Base-by-base conservation (phyloP, 1,140 invertebrate genomes). In the Chlorops oryzae region DNA sequence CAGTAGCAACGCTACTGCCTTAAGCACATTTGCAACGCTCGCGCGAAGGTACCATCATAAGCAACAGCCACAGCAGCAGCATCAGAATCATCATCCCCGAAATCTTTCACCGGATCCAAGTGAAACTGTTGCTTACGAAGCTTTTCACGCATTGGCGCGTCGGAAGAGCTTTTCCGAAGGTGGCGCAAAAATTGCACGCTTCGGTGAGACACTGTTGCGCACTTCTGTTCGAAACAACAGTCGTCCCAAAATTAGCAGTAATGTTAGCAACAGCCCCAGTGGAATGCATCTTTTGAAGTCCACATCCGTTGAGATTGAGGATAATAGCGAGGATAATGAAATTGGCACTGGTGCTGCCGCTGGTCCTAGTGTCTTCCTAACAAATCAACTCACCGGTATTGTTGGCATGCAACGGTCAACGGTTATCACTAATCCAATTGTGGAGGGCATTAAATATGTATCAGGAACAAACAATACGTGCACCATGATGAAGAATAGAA, bases 81-180 rank as follows among this genome's bases (percentile, higher is more conserved):
- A 49, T 42, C 47, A 53, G 40, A 43, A 27, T 45, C 20, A 35
- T 34, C 34, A 34, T 17, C 25, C 18, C 3, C 37, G 18, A 2
- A 27, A 42, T 15, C 13, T 24, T 21, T n/a, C 34, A 17, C 34
- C 13, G 13, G 17, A 51, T n/a, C 5, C 9, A 2, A 32, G 34
- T 35, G 63, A 67, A 67, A 67, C 65, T 68, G 65, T 68, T 68
- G 65, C 65, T 55, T 67, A 62, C 53, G 62, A 62, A 68, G 65
- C 65, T 63, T 68, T 67, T 46, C 62, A 63, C 34, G 32, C 53
- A 46, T 45, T 57, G 17, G 25, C 40, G 23, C 25, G 52, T 49
- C 44, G 40, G 35, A 65, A 67, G 60, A 68, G 65, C 65, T 67
- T 68, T 32, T 28, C 50, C n/a, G n/a, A n/a, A n/a, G 10, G 40